These are phyloP conservation scores for Timandra comae DNA, from an alignment of 2,888 invertebrate genomes.

Conservation along the genomic window DNA sequence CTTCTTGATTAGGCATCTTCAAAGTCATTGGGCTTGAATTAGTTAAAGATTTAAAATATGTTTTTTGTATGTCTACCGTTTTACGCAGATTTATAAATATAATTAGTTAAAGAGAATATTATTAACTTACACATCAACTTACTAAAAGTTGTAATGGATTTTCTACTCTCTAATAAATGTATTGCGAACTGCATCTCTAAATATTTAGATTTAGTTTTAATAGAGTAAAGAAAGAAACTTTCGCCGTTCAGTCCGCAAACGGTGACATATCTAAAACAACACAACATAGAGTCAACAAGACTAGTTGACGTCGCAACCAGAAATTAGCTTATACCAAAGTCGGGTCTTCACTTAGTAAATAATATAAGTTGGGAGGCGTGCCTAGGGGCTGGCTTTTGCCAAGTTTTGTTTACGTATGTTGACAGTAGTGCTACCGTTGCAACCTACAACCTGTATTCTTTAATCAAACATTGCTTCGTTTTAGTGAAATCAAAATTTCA, in stretches of 20 bases:
- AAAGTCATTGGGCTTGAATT: too few relatives aligned
- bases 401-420: conserved; percentile 51
- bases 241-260: too few relatives aligned
- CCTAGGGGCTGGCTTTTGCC: conserved; percentile 41
- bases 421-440: conserved; percentile 30
- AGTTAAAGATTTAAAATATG: too few relatives aligned
- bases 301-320: conserved; percentile 28
- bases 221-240: conserved; percentile 2
- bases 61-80: too few relatives aligned
- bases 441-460: conserved; percentile 17
- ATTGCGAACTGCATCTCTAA: neutral
- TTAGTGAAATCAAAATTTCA: conserved; percentile 51
- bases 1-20: too few relatives aligned
- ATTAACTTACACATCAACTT: too few relatives aligned
- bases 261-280: neutral
- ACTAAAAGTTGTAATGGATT: too few relatives aligned
- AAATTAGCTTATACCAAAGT: conserved; percentile 45
- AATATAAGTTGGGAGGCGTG: conserved; percentile 40
- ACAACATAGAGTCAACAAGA: conserved; percentile 16
- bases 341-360: conserved; percentile 46
- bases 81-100: too few relatives aligned
- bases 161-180: too few relatives aligned
- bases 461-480: conserved; percentile 42
- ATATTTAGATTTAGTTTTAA: neutral
- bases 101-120: too few relatives aligned